Evolutionary conservation across 2,888 invertebrate genomes (phyloP).

Genomic region (Hyposoter didymator): DNA sequence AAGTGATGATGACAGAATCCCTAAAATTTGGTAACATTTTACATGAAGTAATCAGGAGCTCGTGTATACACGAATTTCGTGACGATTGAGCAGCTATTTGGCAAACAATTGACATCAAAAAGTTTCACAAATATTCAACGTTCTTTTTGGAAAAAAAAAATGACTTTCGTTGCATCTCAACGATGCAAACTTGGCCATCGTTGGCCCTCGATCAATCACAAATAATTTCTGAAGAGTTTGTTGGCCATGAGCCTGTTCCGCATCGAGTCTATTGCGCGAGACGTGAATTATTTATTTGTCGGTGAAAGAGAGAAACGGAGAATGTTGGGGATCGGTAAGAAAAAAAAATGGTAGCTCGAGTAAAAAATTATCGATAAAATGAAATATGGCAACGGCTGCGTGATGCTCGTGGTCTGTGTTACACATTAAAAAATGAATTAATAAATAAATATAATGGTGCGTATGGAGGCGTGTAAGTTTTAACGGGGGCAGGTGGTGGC

Average conservation of each 20-base stretch:
- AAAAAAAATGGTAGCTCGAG: conserved; percentile 54
- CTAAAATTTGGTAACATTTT: too few relatives aligned
- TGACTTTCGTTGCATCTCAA: too few relatives aligned
- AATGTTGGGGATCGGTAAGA: conserved; percentile 49
- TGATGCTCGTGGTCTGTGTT: conserved; percentile 48
- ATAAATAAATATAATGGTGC: conserved; percentile 19
- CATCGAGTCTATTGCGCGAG: not conserved
- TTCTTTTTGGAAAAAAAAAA: too few relatives aligned
- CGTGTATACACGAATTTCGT: too few relatives aligned
- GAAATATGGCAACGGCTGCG: conserved; percentile 81
- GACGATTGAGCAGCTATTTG: too few relatives aligned
- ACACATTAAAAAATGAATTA: conserved; percentile 4
- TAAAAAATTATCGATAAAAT: conserved; percentile 80
- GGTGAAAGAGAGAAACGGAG: not conserved
- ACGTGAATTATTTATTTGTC: not conserved
- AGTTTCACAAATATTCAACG: too few relatives aligned
- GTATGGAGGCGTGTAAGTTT: conserved; percentile 76
- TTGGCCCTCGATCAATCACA: too few relatives aligned
- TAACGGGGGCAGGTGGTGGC: conserved; percentile 81
- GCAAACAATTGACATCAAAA: too few relatives aligned
- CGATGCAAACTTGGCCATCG: too few relatives aligned
- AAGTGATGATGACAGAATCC: too few relatives aligned
- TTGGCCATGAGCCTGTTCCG: not conserved
- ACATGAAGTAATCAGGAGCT: too few relatives aligned
- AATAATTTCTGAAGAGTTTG: too few relatives aligned